These are phyloP conservation scores for Nephrotoma appendiculata DNA, from an alignment of 2,888 invertebrate species.

Conservation along the genomic window DNA sequence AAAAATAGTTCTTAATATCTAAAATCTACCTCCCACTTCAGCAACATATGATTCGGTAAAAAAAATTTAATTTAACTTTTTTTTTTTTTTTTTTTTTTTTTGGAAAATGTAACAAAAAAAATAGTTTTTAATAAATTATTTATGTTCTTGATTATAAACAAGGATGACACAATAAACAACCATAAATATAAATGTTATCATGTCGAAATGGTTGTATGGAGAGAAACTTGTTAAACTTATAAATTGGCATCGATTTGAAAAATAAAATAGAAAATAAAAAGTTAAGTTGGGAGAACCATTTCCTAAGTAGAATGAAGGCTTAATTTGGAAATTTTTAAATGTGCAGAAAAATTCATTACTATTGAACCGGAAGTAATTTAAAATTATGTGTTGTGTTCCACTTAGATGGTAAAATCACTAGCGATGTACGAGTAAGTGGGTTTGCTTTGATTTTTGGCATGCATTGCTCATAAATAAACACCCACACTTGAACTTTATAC, in stretches of 20 bases:
- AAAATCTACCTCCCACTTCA: not conserved
- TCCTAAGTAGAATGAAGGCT: not conserved
- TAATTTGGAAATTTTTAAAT: not conserved
- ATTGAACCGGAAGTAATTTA: not conserved
- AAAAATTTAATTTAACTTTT: not conserved
- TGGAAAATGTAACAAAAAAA: not conserved
- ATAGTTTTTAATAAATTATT: not conserved
- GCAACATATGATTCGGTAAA: not conserved
- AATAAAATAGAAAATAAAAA: not conserved
- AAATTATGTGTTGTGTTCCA: not conserved
- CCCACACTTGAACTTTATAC: not conserved
- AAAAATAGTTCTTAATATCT: not conserved
- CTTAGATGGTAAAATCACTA: not conserved
- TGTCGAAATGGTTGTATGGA: not conserved
- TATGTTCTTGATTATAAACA: not conserved
- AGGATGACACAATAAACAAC: not conserved
- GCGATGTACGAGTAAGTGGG: not conserved
- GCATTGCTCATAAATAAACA: not conserved
- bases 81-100: not conserved
- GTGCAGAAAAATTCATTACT: not conserved
- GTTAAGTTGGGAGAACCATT: not conserved
- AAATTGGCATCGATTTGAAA: not conserved
- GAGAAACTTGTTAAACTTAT: not conserved
- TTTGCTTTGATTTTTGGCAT: not conserved
- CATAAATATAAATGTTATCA: not conserved